Base-by-base conservation (phyloP, 2,797 vertebrate genomes). In the Lateolabrax maculatus region DNA sequence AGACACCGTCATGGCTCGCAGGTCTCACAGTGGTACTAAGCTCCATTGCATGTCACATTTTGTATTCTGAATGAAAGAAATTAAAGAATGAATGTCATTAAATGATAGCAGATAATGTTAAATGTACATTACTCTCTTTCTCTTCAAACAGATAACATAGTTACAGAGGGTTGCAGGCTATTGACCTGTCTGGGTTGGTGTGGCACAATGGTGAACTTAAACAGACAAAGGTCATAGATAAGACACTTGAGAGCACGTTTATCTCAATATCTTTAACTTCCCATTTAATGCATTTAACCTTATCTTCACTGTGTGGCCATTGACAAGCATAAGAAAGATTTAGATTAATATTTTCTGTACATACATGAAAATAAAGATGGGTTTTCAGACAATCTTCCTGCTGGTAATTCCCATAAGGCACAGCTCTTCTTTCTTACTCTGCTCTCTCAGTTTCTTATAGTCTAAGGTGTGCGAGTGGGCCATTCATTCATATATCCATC, bases 1-100 rank as follows among this genome's bases (percentile, higher is more conserved):
- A 67, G 77, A 83, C 79, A 37, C 60, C 49, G 76, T 51, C 66
- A 70, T 34, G 64, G 25, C 62, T 89, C 62, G 46, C 11, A 11
- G 65, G 52, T 70, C 58, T 53, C 2, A 8, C 56, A 48, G n/a
- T 63, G 46, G 21, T 44, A 16, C 58, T n/a, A 4, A 56, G 34
- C 62, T 36, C 19, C 2, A 49, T 43, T 15, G 34, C 31, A 49
- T 44, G 37, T 60, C 56, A 74, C 39, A 57, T 67, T 86, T 71
- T 44, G 43, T 77, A 58, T 71, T 71, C 25, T 7, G 16, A 4
- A 4, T 29, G 1, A 13, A 62, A 61, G 64, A 69, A 57, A 4
- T 0, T 1, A 72, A 49, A 23, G n/a, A 23, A 53, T 51, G 37
- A 46, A 75, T 27, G 21, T 53, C 27, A 49, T 62, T 41, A 23